A percentile compares a stretch with the other conserved stretches of the same genome.
Conservation (phyloP, 2,888 invertebrate genomes). For the Allygus modestus region DNA sequence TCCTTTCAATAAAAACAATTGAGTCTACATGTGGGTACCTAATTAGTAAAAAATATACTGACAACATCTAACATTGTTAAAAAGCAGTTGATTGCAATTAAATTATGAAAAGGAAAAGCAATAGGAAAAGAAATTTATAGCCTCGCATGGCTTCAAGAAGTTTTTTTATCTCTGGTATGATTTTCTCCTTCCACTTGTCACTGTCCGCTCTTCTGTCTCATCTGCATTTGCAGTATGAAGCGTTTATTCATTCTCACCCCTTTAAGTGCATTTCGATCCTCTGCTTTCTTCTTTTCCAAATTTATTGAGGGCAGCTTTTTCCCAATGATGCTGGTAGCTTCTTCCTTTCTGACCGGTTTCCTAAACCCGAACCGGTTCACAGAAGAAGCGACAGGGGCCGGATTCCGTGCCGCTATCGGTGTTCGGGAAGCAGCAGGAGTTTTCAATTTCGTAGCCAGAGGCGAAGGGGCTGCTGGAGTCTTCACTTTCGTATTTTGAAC, state of each 20-base stretch:
- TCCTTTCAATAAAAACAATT: too few relatives aligned
- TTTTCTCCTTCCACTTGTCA: background rate
- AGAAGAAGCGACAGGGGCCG: background rate
- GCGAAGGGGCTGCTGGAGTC: background rate
- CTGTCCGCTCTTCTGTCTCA: background rate
- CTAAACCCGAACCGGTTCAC: slow-evolving; percentile 26
- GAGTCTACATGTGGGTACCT: too few relatives aligned
- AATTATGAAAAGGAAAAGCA: background rate
- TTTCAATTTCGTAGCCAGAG: background rate
- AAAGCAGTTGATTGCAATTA: too few relatives aligned
- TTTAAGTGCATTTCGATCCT: background rate
- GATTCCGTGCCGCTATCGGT: background rate
- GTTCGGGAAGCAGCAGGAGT: background rate
- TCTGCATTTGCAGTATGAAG: slow-evolving; percentile 13
- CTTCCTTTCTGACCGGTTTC: slow-evolving; percentile 4
- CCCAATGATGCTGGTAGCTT: background rate
- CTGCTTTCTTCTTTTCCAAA: background rate
- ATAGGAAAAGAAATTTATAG: background rate
- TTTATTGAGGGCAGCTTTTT: background rate
- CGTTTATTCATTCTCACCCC: slow-evolving; percentile 10
- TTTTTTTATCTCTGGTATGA: background rate
- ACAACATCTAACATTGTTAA: too few relatives aligned
- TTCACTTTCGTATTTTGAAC: background rate
- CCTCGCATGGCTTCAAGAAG: background rate
- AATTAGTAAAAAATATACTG: too few relatives aligned